These are phyloP conservation scores for Anaspis maculata DNA, from an alignment of 2,888 invertebrate species.

Conservation along the genomic window DNA sequence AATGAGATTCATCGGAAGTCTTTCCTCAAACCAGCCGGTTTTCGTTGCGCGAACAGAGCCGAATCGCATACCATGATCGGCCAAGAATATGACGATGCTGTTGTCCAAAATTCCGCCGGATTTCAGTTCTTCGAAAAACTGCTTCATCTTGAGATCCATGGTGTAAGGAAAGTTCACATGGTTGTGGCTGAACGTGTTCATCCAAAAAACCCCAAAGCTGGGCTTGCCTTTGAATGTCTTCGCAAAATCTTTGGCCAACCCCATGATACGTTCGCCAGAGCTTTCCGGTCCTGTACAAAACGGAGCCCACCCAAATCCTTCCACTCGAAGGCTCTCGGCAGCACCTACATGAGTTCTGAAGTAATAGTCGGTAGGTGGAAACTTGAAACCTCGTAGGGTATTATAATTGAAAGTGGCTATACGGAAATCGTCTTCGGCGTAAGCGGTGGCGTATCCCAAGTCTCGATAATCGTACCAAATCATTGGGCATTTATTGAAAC, in stretches of 20 bases:
- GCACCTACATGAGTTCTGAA: conserved; percentile 64
- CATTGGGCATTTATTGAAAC: conserved; percentile 62
- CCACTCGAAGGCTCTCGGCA: conserved; percentile 50
- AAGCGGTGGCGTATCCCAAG: too few relatives aligned
- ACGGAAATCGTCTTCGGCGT: conserved; percentile 64
- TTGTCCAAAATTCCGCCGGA: conserved; percentile 53
- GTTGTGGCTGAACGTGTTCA: too few relatives aligned
- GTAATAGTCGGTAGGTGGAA: conserved; percentile 74
- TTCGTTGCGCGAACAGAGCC: too few relatives aligned
- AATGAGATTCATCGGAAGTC: too few relatives aligned
- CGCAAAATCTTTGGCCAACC: conserved; percentile 60
- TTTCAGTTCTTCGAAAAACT: conserved; percentile 51
- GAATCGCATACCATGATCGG: conserved; percentile 72
- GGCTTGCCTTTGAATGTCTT: conserved; percentile 52
- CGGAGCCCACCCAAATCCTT: conserved; percentile 44
- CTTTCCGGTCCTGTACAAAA: conserved; percentile 55
- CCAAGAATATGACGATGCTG: conserved; percentile 62
- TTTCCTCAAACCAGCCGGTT: too few relatives aligned
- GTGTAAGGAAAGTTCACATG: conserved; percentile 56
- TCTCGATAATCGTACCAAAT: too few relatives aligned
- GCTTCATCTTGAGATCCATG: conserved; percentile 55
- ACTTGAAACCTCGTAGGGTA: conserved; percentile 60
- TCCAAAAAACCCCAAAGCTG: conserved; percentile 71
- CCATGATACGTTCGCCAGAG: conserved; percentile 58
- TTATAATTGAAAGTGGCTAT: conserved; percentile 68